Evolutionary conservation across 2,888 invertebrate species (phyloP), one percentile per base, ranked within the genome.

Genomic region (Macaria notata): DNA sequence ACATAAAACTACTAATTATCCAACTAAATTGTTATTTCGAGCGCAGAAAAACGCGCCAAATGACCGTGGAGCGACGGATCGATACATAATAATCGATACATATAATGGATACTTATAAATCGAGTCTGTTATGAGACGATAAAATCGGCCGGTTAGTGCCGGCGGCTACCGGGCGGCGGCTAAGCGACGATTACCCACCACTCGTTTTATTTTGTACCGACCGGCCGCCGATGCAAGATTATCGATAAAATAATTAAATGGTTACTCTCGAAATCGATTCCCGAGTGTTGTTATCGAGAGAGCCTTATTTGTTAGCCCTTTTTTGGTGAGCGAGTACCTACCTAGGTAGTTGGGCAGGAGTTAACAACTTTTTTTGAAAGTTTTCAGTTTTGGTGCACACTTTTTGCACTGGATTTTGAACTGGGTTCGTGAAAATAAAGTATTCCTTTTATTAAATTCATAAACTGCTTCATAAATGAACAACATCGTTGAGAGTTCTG

Each of bases 211-310:
- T 89, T 81, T 79, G 76, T 81, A 75, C 33, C 5, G 33, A 67
- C 80, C 77, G 79, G 79, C 79, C 77, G 72, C 78, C 81, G 85
- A 87, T 84, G 86, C 86, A 76, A 91, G 90, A 91, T 91, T 90
- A 91, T 88, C 91, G 91, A 91, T 91, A 88, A 90, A 90, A 91
- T 91, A 91, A 91, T 91, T 91, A 91, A 91, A 91, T 90, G 91
- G 90, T 91, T 89, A 89, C 88, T 89, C 88, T 88, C 87, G 78
- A 90, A 91, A 91, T 90, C 91, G 91, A 90, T 90, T 90, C 90
- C 76, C 81, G 87, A 86, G 89, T 90, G 90, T 90, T 90, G 88
- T 90, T 91, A 89, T 91, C 90, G 84, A 83, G 78, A 76, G 69
- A 67, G 69, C 75, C 79, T 84, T 87, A 81, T 89, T 86, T 87